Conservation (phyloP, 1,140 invertebrate species). For the Polypedilum pembai region DNA sequence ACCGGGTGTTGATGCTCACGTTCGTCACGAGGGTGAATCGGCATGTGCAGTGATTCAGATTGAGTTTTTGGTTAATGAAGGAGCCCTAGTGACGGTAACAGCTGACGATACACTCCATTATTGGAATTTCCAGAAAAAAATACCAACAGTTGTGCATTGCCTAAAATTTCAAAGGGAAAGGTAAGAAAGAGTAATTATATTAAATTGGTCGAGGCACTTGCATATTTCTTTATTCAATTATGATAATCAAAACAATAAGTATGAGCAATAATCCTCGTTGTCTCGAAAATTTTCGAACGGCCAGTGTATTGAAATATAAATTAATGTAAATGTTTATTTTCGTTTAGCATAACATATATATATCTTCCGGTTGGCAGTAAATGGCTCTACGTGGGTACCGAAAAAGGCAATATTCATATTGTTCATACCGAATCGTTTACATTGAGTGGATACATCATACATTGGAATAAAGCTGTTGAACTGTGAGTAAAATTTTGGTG, state of each 20-base stretch:
- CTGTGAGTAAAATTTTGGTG: conserved; percentile 67
- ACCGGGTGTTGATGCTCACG: conserved; percentile 89
- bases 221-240: neutral
- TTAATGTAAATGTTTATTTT: conserved; percentile 25
- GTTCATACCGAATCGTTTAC: conserved; percentile 94
- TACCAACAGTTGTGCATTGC: conserved; percentile 88
- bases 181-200: conserved; percentile 50
- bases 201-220: neutral
- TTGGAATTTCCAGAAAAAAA: conserved; percentile 95
- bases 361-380: conserved; percentile 93
- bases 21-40: conserved; percentile 69
- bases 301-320: neutral
- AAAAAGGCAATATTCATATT: conserved; percentile 95
- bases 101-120: conserved; percentile 92
- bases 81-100: conserved; percentile 86
- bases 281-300: neutral
- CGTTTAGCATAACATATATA: conserved; percentile 77
- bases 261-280: neutral
- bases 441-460: conserved; percentile 96
- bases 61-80: conserved; percentile 93
- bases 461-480: conserved; percentile 99
- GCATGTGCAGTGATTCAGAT: conserved; percentile 77
- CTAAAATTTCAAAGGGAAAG: conserved; percentile 95
- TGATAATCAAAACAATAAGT: conserved; percentile 1
- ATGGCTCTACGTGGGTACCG: conserved; percentile 97